Conservation (phyloP, 2,888 invertebrate species). For the Euproctis similis region DNA sequence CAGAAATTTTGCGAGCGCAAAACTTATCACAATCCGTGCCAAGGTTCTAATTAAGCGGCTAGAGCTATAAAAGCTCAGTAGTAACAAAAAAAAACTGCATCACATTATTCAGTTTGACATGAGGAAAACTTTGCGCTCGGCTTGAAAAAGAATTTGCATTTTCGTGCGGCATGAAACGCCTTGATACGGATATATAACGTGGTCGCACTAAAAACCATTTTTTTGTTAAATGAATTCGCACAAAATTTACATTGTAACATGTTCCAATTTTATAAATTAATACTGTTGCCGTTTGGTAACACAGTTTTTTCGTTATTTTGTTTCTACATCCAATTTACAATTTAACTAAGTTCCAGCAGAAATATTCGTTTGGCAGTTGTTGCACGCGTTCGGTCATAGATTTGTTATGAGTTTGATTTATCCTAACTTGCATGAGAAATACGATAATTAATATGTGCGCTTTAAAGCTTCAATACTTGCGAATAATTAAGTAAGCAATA, state of each 20-base stretch:
- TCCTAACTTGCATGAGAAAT: no score
- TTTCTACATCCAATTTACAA: constrained; percentile 3
- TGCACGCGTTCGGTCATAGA: neutral
- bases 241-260: constrained; percentile 42
- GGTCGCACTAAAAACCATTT: constrained; percentile 44
- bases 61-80: constrained; percentile 9
- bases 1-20: no score
- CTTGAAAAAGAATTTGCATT: constrained; percentile 57
- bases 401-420: no score
- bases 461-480: no score
- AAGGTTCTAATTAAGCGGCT: constrained; percentile 26
- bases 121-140: constrained; percentile 47
- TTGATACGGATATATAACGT: constrained; percentile 47
- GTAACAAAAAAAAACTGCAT: constrained; percentile 31
- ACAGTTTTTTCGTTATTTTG: no score
- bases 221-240: constrained; percentile 63
- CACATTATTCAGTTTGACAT: constrained; percentile 53
- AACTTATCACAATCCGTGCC: constrained; percentile 6
- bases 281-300: constrained; percentile 19
- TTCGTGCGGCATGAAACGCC: constrained; percentile 65
- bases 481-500: no score
- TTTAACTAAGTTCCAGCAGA: constrained; percentile 2
- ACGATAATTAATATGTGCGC: no score
- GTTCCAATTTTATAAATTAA: constrained; percentile 36
- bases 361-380: constrained; percentile 5